Base-by-base conservation (phyloP, 2,888 invertebrate species). In the Loripinus fragilis region DNA sequence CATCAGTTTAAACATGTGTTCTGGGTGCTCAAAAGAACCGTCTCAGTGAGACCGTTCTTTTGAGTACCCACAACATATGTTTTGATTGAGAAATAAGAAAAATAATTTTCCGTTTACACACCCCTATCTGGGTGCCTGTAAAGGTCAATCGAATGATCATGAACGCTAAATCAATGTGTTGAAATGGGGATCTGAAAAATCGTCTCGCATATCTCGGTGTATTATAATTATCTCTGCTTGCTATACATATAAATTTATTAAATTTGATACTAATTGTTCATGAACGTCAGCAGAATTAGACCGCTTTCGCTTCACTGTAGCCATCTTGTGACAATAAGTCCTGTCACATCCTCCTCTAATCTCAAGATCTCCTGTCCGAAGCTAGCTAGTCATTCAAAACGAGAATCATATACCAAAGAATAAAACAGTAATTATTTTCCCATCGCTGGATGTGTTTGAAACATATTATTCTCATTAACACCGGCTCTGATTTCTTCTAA, bases 381-480 rank as follows among this genome's bases (percentile, higher is more conserved):
- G 33, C 60, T 8, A 33, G 15, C 28, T 12, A 2, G 55, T 5
- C 55, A 55, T 55, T 55, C 55, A 55, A 55, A 55, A 55, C 25
- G 5, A 25, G 55, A 38, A 17, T 55, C 25, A 55, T 55, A 55
- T 55, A 55, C 55, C 25, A 55, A 23, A 55, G 28, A 28, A 55
- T 55, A 55, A 55, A 55, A 55, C 55, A 28, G 35, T 55, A 38
- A 71, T 35, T 55, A 71, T 35, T 25, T 71, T 55, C 23, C 55
- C 38, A 71, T n/a, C 55, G n/a, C 30, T 25, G 17, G 20, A 20
- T 25, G 28, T 20, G 60, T 17, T 60, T 60, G 60, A 60, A 60
- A 60, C 60, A 60, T 60, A 60, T 60, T 60, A 60, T 60, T 60
- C 33, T 33, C 33, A 60, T 60, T 60, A 60, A 33, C 60, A 55